phyloP scores from a whole-genome alignment of 2,113 vertebrate genomes.

The Anser brachyrhynchus region DNA sequence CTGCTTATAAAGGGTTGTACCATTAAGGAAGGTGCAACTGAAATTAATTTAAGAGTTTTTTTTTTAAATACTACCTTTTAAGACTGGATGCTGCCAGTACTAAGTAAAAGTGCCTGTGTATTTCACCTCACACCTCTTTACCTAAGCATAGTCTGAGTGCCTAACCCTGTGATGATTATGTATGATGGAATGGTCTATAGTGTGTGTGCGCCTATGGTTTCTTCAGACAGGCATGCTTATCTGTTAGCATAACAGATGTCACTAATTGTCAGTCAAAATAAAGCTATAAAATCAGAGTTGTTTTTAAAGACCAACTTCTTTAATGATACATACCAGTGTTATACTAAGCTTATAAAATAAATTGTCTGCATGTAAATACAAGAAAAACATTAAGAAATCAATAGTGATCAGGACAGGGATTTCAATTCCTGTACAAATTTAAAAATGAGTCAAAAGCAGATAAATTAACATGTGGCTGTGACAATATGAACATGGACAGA shows the following conservation, averaged over 20 bases:
- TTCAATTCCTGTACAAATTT: conserved; percentile 60
- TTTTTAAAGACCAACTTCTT: conserved; percentile 80
- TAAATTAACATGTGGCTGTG: conserved; percentile 58
- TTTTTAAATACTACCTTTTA: conserved; percentile 51
- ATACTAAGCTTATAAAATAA: conserved; percentile 73
- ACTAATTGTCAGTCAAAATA: conserved; percentile 73
- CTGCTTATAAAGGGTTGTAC: background rate
- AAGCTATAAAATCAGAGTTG: conserved; percentile 72
- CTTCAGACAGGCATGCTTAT: conserved; percentile 50
- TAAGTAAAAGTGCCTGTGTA: conserved; percentile 74
- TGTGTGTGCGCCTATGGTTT: conserved; percentile 33
- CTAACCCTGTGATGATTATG: conserved; percentile 60
- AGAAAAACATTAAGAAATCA: conserved; percentile 62
- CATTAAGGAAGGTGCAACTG: background rate
- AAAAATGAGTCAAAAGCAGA: conserved; percentile 44
- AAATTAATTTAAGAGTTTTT: background rate
- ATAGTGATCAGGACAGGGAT: conserved; percentile 45
- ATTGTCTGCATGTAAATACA: conserved; percentile 63
- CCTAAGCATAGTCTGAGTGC: conserved; percentile 66
- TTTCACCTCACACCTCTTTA: conserved; percentile 65
- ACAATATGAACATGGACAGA: conserved; percentile 22
- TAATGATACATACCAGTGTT: conserved; percentile 67
- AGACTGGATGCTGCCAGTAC: conserved; percentile 62
- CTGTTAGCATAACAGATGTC: conserved; percentile 62
- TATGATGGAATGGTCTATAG: conserved; percentile 45